A percentile compares a stretch with the other conserved stretches of the same genome.
phyloP scores from a whole-genome alignment of 1,140 invertebrate genomes.

The Drosophila pectinifera region DNA sequence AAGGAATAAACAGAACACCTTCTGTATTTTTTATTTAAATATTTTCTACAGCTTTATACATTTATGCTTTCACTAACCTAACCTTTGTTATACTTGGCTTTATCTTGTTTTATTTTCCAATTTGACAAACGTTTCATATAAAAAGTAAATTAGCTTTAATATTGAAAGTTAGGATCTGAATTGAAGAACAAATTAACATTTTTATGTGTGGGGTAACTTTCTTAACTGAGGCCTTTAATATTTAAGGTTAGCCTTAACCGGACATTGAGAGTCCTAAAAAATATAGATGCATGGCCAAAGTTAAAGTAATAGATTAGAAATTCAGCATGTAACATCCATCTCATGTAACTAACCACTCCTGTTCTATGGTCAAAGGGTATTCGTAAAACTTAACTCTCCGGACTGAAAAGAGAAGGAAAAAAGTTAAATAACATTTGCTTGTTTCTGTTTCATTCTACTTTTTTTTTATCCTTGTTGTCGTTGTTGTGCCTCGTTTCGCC shows the following conservation, averaged over 20 bases:
- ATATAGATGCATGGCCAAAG: background rate
- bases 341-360: conserved; percentile 4
- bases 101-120: background rate
- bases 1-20: too few relatives aligned
- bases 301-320: background rate
- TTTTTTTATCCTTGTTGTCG: conserved; percentile 45
- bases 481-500: conserved; percentile 68
- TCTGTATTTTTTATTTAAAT: too few relatives aligned
- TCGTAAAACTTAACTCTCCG: conserved; percentile 23
- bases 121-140: background rate
- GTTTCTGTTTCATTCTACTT: conserved; percentile 66
- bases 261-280: background rate
- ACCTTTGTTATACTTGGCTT: too few relatives aligned
- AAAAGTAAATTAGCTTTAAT: background rate
- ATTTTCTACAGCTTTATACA: background rate
- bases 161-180: background rate
- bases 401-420: conserved; percentile 1
- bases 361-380: conserved; percentile 40
- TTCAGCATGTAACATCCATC: conserved; percentile 21
- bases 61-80: too few relatives aligned
- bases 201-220: background rate
- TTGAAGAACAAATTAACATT: background rate
- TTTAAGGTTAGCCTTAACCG: background rate
- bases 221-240: background rate
- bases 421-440: conserved; percentile 78